Conservation (phyloP, 2,888 invertebrate species). For the Limnephilus lunatus region DNA sequence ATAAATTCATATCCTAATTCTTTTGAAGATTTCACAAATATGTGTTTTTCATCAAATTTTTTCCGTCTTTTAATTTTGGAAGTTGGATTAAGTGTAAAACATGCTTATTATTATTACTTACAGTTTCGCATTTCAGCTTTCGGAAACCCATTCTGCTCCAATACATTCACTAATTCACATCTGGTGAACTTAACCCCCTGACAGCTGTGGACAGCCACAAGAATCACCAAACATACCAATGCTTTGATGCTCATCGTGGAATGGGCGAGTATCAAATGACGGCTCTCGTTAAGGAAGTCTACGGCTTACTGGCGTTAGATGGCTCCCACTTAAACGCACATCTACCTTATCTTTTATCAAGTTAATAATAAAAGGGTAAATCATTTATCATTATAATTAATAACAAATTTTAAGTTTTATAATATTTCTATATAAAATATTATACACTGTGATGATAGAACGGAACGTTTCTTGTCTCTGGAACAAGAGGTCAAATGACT, state of each 20-base stretch:
- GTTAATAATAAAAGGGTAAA: neutral
- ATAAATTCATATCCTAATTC: no score
- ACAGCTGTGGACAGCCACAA: neutral
- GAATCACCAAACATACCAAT: neutral
- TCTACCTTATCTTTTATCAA: neutral
- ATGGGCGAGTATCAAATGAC: neutral
- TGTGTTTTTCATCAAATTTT: no score
- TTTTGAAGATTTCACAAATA: no score
- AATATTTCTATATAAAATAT: neutral
- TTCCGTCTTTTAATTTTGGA: no score
- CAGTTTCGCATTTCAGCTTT: conserved; percentile 44
- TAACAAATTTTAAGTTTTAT: neutral
- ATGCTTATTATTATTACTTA: conserved; percentile 31
- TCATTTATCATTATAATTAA: neutral
- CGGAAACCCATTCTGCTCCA: conserved; percentile 42
- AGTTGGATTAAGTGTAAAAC: no score
- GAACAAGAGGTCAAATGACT: no score
- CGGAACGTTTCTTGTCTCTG: no score
- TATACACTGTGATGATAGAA: neutral
- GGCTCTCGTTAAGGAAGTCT: neutral
- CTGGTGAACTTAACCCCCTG: conserved; percentile 43
- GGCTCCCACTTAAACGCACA: neutral
- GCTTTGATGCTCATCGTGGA: neutral
- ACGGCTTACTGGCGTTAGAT: neutral
- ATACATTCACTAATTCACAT: conserved; percentile 46